Conservation (phyloP, 2,797 vertebrate genomes). For the Melanotaenia parkinsoni region DNA sequence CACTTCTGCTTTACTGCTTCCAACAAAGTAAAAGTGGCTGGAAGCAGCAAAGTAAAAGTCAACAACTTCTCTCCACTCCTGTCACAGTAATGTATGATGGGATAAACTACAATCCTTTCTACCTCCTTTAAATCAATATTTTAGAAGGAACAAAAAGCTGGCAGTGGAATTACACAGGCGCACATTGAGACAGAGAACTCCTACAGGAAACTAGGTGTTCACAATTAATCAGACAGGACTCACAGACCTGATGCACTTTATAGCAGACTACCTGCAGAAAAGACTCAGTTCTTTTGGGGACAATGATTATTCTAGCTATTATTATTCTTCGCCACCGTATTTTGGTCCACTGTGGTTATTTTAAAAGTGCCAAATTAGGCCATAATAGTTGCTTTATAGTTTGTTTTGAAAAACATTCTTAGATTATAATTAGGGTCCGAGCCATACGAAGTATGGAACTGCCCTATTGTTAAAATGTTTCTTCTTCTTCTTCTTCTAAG, state of each 20-base stretch:
- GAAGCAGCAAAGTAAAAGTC: slow-evolving; percentile 1
- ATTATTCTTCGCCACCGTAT: not conserved
- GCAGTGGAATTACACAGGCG: not conserved
- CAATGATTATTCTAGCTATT: not conserved
- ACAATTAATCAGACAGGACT: not conserved
- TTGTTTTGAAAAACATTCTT: not conserved
- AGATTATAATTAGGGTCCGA: not conserved
- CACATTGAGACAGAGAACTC: not conserved
- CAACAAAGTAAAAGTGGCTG: not conserved
- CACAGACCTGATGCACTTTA: not conserved
- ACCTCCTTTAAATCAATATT: not conserved
- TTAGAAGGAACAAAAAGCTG: not conserved
- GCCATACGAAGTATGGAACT: no score
- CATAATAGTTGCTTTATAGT: not conserved
- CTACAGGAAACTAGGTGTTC: not conserved
- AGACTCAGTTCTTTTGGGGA: not conserved
- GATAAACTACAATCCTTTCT: not conserved
- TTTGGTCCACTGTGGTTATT: not conserved
- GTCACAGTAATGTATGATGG: not conserved
- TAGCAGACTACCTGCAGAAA: not conserved
- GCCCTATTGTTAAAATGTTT: no score
- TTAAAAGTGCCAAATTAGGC: not conserved
- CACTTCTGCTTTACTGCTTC: not conserved
- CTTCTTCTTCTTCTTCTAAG: no score
- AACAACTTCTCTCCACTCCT: slow-evolving; percentile 8